Conservation (phyloP, 2,888 invertebrate species). For the Polydrusus pterygomalis region DNA sequence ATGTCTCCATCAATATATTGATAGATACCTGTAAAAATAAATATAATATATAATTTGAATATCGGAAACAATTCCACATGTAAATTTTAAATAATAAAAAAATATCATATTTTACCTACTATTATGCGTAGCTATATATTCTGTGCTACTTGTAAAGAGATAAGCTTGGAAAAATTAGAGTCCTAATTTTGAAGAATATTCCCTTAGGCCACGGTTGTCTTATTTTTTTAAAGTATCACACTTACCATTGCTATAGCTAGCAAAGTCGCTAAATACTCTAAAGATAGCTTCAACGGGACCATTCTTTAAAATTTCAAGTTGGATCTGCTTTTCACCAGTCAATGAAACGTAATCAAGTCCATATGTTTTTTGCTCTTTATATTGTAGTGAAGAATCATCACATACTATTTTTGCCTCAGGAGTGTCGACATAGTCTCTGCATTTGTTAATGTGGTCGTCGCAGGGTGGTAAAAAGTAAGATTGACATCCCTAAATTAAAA, state of each 20-base stretch:
- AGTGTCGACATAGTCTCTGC: conserved; percentile 47
- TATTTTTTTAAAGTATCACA: neutral
- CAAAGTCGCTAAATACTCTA: conserved; percentile 87
- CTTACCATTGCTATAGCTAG: conserved; percentile 42
- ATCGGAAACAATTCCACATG: too few relatives aligned
- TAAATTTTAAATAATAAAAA: too few relatives aligned
- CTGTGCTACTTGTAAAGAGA: too few relatives aligned
- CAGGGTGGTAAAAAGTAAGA: conserved; percentile 52
- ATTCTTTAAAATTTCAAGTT: conserved; percentile 84
- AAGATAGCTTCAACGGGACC: conserved; percentile 92
- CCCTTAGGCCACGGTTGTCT: neutral
- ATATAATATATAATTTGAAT: too few relatives aligned
- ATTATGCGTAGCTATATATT: too few relatives aligned
- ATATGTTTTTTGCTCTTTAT: conserved; percentile 35
- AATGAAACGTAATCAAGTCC: conserved; percentile 15
- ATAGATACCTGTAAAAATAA: conserved; percentile 76
- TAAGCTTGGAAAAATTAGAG: too few relatives aligned
- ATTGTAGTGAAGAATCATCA: conserved; percentile 36
- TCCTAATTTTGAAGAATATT: neutral
- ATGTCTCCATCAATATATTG: conserved; percentile 81
- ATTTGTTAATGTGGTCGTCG: conserved; percentile 48
- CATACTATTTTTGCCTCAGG: conserved; percentile 48
- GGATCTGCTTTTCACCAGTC: conserved; percentile 76
- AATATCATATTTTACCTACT: too few relatives aligned
- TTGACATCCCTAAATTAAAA: conserved; percentile 44